phyloP scores from a whole-genome alignment of 2,113 vertebrate genomes.

The Acinonyx jubatus region DNA sequence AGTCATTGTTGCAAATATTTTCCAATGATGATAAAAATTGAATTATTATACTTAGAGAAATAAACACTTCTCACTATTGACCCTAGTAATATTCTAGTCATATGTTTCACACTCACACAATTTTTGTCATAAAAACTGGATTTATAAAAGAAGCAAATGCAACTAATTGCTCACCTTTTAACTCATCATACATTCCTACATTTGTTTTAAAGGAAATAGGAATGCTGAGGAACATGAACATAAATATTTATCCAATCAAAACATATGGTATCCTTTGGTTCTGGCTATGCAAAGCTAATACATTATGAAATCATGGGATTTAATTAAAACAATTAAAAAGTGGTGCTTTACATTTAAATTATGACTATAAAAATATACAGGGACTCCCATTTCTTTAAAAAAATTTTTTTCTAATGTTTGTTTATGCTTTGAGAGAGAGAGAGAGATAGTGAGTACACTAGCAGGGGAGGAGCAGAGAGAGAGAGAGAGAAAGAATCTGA shows the following conservation, averaged over 20 bases:
- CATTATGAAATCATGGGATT: background rate
- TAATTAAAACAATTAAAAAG: background rate
- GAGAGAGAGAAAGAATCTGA: too few species aligned
- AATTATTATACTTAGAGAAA: background rate
- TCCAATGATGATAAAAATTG: background rate
- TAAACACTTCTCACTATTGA: background rate
- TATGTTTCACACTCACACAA: background rate
- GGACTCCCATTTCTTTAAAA: background rate
- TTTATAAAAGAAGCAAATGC: background rate
- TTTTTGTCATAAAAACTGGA: background rate
- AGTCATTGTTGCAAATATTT: background rate
- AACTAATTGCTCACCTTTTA: background rate
- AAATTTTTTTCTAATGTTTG: too few species aligned
- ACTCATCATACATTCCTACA: background rate
- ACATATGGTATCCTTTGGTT: background rate
- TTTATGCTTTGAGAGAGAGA: too few species aligned
- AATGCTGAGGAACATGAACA: background rate
- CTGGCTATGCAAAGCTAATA: background rate
- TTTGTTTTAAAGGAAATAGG: conserved; percentile 33
- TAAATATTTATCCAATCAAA: background rate
- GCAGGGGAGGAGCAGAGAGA: too few species aligned
- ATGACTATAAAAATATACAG: conserved; percentile 5
- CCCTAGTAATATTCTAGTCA: background rate
- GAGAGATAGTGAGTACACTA: too few species aligned
- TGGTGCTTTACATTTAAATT: background rate